Evolutionary conservation across 1,140 invertebrate species (phyloP), one percentile per base, ranked within the genome.

Genomic region (Copidosoma floridanum): DNA sequence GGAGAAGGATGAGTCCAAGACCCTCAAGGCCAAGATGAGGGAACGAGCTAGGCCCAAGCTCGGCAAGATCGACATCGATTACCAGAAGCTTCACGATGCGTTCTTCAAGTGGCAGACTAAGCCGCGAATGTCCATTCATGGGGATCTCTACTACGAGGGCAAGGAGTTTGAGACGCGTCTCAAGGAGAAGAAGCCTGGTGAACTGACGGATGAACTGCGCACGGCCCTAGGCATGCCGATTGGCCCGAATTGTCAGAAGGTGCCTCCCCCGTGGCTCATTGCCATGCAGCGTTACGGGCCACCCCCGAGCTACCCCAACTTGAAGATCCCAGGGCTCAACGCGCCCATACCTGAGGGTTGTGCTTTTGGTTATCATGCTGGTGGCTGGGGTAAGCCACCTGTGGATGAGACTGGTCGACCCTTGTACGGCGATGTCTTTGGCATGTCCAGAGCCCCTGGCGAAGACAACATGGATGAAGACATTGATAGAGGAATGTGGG

Each of bases 71-170:
- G 97, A 99, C 74, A 99, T 99, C 68, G 98, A 99, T 81, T 99
- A 99, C 79, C 96, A 99, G 77, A 99, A 99, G 74, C 80, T 99
- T 27, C 98, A 99, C 71, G 98, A 99, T 77, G 98, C 98, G 0
- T 99, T 99, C 80, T 99, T 99, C 82, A 90, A 88, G 74, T 99
- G 95, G 94, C 98, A 99, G 78, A 98, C 95, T 0, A 99, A 99
- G 79, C 97, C 98, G 0, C 88, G 91, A 65, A 96, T 99, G 93
- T 98, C 96, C 0, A 97, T 97, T 70, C 97, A 98, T 78, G 98
- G 97, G 14, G 98, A 99, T 82, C 80, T 99, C 0, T 99, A 99
- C 79, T 99, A 99, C 80, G 98, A 99, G 81, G 98, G 98, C n/a
- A 99, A 99, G 78, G 98, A 99, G 79, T 98, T 98, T 81, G 98